Evolutionary conservation across 2,888 invertebrate genomes (phyloP), one percentile per base, ranked within the genome.

Genomic region (Drosophila anomalata): DNA sequence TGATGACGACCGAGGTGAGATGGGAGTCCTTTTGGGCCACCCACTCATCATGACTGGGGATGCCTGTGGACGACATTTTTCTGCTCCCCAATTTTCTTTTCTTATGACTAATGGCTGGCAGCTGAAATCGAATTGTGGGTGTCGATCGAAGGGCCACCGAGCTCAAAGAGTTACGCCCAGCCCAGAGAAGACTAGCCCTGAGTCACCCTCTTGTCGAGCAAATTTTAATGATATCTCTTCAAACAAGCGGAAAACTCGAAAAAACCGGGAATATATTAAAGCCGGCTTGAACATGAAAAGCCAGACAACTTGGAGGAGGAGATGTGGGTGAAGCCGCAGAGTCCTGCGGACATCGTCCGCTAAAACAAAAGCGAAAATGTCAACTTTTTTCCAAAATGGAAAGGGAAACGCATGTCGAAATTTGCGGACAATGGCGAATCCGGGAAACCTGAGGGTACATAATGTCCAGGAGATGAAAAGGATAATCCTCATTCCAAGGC

Each of bases 21-120:
- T 60, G 72, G 24, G 58, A 57, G 31, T 72, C 20, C 31, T 51
- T 58, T 41, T 42, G 55, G 53, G 47, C 41, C 66, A 39, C 54
- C 60, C 52, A 77, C 67, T 57, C 53, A 62, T 55, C 56, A 39
- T 42, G 41, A 8, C 17, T 20, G 33, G 50, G 56, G 58, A 72
- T 82, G 79, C 79, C 87, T 89, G 89, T 63, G 81, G 87, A 88
- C 87, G 87, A 89, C 87, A 83, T 75, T 80, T 77, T 63, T 55
- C 42, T 60, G 39, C 52, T 57, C 68, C 39, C 29, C 51, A 44
- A 58, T 59, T 73, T 70, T 68, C 63, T 56, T 69, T 75, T 76
- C 73, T 53, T 82, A 88, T 84, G 84, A 84, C 87, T 87, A 88
- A 87, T 77, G 75, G 81, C 73, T 41, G 70, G 47, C 53, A 54